Percentiles rank a stretch among this genome's conserved stretches.
Evolutionary conservation across 2,113 vertebrate genomes (phyloP).

Genomic region (Phaetusa simplex): DNA sequence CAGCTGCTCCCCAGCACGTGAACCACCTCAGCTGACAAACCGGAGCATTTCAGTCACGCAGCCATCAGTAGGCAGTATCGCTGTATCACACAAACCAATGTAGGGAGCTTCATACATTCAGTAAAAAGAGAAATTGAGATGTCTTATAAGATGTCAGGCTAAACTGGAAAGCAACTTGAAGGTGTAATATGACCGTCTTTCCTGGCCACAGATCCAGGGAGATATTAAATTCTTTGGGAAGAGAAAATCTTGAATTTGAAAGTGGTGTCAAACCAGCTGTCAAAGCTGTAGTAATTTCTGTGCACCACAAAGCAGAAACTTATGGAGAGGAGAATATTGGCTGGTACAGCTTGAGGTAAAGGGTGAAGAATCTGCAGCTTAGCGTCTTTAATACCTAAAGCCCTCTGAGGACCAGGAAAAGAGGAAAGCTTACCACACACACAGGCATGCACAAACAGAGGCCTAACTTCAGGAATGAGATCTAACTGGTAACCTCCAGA

Average conservation of each 20-base stretch:
- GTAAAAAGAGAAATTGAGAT: background rate
- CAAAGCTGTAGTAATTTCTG: background rate
- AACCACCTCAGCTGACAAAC: background rate
- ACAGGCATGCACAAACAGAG: background rate
- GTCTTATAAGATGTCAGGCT: background rate
- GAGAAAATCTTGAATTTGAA: background rate
- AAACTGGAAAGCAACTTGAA: background rate
- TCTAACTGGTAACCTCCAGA: background rate
- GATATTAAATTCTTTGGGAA: background rate
- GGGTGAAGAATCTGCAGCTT: background rate
- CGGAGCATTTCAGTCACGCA: background rate
- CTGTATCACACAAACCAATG: background rate
- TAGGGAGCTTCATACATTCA: background rate
- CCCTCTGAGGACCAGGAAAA: background rate
- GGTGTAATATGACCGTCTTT: background rate
- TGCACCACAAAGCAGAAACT: background rate
- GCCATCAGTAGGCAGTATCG: background rate
- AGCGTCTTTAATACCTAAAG: background rate
- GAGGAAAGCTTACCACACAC: background rate
- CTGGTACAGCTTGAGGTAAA: background rate
- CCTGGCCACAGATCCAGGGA: background rate
- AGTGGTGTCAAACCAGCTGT: background rate
- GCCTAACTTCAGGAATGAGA: background rate
- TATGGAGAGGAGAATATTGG: background rate
- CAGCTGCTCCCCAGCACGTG: rapidly evolving